Percentiles rank a stretch among this genome's conserved stretches.
These are phyloP conservation scores for Ciona savignyi DNA, from an alignment of 23 tunicate species.

Conservation along the genomic window DNA sequence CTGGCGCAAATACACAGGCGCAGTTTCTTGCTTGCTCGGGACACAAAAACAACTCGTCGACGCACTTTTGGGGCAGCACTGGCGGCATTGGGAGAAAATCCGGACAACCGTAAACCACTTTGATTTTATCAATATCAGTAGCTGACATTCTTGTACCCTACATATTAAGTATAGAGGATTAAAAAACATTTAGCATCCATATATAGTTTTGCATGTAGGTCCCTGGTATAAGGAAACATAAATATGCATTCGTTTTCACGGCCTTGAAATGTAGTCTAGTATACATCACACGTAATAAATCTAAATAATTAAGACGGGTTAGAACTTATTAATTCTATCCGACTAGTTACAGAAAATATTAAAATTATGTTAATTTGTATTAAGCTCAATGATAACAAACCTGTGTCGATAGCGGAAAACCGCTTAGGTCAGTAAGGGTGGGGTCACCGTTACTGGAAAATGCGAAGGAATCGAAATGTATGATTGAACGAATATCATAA, in stretches of 20 bases:
- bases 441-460: background rate
- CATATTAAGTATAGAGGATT: too few species aligned
- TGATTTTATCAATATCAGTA: background rate
- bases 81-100: background rate
- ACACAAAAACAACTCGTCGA: background rate
- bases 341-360: too few species aligned
- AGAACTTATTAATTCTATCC: too few species aligned
- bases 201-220: too few species aligned
- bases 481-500: background rate
- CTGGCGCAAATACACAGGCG: background rate
- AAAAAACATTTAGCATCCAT: too few species aligned
- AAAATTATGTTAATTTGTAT: too few species aligned
- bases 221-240: too few species aligned
- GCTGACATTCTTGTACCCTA: background rate
- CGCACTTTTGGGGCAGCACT: background rate
- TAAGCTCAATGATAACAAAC: too few species aligned
- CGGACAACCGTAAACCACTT: background rate
- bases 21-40: background rate
- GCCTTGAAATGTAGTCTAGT: too few species aligned
- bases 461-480: background rate
- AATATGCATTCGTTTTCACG: too few species aligned
- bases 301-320: too few species aligned
- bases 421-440: background rate
- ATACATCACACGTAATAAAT: too few species aligned
- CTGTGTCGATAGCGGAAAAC: background rate